Percentiles rank a stretch among this genome's conserved stretches.
Evolutionary conservation across 2,113 vertebrate genomes (phyloP).

Genomic region (Pedetes capensis): DNA sequence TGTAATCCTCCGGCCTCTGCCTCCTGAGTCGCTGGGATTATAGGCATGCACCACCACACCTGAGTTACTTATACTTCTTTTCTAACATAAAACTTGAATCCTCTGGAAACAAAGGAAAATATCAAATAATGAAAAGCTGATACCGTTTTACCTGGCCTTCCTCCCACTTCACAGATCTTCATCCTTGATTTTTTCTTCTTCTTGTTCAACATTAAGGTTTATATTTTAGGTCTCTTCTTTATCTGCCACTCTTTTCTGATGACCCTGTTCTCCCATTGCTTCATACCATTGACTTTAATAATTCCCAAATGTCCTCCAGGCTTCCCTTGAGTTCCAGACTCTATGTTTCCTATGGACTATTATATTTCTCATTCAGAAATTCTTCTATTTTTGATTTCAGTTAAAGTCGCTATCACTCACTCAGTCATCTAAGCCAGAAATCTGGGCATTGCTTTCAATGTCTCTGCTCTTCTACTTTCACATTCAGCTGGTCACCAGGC

Average conservation of each 20-base stretch:
- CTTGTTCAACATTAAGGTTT: not conserved
- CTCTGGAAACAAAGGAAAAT: constrained; percentile 9
- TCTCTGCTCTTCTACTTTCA: not conserved
- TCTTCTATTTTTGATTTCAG: not conserved
- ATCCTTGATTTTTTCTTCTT: not conserved
- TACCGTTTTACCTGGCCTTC: not conserved
- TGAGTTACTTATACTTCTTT: not conserved
- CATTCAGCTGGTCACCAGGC: not conserved
- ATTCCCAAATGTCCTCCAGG: not conserved
- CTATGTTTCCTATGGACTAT: not conserved
- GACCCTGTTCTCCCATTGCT: not conserved
- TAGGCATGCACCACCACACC: no score
- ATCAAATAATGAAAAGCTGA: not conserved
- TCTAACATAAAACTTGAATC: not conserved
- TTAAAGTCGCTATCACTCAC: not conserved
- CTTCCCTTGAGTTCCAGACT: not conserved
- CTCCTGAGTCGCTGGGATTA: no score
- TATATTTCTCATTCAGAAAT: not conserved
- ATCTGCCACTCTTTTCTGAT: not conserved
- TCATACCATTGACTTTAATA: not conserved
- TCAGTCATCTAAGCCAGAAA: not conserved
- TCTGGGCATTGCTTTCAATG: not conserved
- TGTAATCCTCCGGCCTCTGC: no score
- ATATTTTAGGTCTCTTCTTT: not conserved
- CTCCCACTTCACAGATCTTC: not conserved